Conservation (phyloP, 2,113 vertebrate genomes). For the Leptobrachium leishanense region DNA sequence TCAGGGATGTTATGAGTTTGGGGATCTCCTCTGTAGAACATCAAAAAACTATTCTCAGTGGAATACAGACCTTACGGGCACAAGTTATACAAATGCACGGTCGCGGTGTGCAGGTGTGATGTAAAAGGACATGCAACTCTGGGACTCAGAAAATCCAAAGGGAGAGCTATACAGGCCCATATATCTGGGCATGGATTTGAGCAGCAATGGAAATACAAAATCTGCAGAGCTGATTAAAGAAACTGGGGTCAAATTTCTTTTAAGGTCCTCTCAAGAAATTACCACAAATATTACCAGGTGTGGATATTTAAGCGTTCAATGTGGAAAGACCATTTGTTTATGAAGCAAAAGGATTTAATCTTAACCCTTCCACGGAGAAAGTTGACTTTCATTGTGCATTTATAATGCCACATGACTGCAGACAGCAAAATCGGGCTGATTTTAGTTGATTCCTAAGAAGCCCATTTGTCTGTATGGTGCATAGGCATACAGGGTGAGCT, state of each 20-base stretch:
- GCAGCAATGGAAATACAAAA: not conserved
- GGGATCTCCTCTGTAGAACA: constrained; percentile 85
- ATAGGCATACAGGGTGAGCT: constrained; percentile 55
- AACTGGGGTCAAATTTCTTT: constrained; percentile 10
- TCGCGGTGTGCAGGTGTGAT: constrained; percentile 88
- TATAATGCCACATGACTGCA: not conserved
- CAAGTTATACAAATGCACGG: constrained; percentile 93
- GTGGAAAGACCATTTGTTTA: constrained; percentile 6
- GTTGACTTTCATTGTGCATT: not conserved
- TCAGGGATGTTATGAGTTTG: constrained; percentile 85
- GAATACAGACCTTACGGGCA: constrained; percentile 82
- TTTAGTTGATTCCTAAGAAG: constrained; percentile 32
- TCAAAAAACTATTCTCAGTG: constrained; percentile 82
- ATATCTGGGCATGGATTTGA: not conserved
- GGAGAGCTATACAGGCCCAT: constrained; percentile 7
- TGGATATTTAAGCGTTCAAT: not conserved
- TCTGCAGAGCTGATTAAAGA: constrained; percentile 11
- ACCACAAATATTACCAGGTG: constrained; percentile 23
- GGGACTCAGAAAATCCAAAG: not conserved
- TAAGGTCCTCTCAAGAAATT: not conserved
- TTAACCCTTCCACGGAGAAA: constrained; percentile 17
- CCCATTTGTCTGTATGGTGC: constrained; percentile 38
- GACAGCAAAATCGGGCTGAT: not conserved
- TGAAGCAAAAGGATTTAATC: constrained; percentile 1
- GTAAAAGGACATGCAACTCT: not conserved